These are phyloP conservation scores for Lophotriccus pileatus DNA, from an alignment of 2,797 vertebrate genomes.

Conservation along the genomic window DNA sequence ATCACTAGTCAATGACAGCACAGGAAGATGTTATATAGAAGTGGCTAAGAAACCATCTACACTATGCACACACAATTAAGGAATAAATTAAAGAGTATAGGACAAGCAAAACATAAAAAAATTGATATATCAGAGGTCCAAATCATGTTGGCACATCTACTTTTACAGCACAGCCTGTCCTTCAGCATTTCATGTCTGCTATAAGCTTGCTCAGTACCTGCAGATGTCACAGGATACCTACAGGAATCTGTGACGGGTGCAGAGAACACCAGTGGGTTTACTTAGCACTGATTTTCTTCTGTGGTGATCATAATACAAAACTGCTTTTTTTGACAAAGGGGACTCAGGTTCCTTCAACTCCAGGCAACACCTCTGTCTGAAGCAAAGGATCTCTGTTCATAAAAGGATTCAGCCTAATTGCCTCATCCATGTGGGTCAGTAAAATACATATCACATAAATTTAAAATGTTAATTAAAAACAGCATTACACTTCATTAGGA, in stretches of 20 bases:
- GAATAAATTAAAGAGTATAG: background rate
- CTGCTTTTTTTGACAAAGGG: background rate
- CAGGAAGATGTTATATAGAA: background rate
- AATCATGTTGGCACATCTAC: background rate
- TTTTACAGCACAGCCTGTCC: background rate
- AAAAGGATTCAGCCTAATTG: background rate
- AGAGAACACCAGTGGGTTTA: background rate
- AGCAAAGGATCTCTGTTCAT: background rate
- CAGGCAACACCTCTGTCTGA: background rate
- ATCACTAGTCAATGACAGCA: background rate
- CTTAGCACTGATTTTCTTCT: background rate
- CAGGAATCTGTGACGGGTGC: background rate
- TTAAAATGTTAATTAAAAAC: constrained; percentile 12
- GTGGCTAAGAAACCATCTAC: background rate
- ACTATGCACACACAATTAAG: background rate
- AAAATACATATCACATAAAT: background rate
- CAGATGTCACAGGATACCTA: background rate
- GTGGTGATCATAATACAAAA: background rate
- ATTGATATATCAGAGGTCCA: background rate
- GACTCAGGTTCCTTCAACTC: background rate
- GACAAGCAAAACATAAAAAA: background rate
- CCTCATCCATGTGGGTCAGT: background rate
- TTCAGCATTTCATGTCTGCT: background rate
- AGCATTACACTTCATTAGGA: background rate
- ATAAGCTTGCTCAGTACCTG: background rate